Evolutionary conservation across 2,888 invertebrate species (phyloP), one percentile per base, ranked within the genome.

Genomic region (Icerya purchasi): DNA sequence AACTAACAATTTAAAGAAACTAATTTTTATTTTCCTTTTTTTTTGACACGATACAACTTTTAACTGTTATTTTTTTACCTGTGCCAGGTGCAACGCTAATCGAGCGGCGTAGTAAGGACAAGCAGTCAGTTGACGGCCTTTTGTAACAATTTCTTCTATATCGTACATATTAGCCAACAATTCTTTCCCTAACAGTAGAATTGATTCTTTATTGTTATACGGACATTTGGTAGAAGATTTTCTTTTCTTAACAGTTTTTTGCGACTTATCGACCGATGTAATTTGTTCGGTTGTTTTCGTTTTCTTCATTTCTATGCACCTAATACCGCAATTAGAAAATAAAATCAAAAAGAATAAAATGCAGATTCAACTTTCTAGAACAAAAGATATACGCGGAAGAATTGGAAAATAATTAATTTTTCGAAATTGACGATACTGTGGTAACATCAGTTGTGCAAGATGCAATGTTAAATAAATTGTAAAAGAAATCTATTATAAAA

Each of bases 91-190:
- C 23, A 88, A 75, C 2, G 92, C 86, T 69, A 80, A 78, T 66
- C 94, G 78, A 1, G 86, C 78, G 0, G 90, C 86, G 72, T 96
- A 98, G 75, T 97, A 98, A 0, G 96, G 90, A 72, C 98, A 98
- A 0, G 87, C 87, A 63, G 83, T 81, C 56, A 82, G 67, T 62
- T 79, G 74, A 67, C 79, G 78, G 0, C 84, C 89, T 66, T 74
- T 74, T 52, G 72, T 74, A 0, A 86, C 82, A 58, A 92, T 73
- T 67, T 94, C 88, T 71, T 96, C 94, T 66, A 96, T 83, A 71
- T 96, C 94, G 68, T 81, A 75, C 14, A 92, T 81, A 62, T 85
- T 79, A 0, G 77, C 75, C 3, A 89, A 69, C 55, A 81, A 74
- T 58, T 76, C 72, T 65, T 84, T 82, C 65, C 78, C 77, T 25